These are phyloP conservation scores for Stegophylla sp. DNA, from an alignment of 2,888 invertebrate species.

Conservation along the genomic window DNA sequence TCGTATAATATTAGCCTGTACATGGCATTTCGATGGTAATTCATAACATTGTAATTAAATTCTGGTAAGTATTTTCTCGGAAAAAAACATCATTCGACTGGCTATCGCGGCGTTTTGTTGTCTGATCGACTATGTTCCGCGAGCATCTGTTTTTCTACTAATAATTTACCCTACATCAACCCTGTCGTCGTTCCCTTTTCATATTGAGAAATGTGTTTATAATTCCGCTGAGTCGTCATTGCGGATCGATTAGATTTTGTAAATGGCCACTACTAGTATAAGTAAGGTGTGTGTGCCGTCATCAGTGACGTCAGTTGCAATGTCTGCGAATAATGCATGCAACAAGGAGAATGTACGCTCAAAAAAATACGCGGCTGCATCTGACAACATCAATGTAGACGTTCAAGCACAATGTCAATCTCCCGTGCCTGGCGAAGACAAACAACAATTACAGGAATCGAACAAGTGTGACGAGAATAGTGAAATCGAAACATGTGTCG, in stretches of 20 bases:
- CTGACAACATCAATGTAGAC: slow-evolving; percentile 11
- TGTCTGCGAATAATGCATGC: slow-evolving; percentile 38
- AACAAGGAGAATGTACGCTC: slow-evolving; percentile 52
- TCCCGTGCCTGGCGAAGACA: slow-evolving; percentile 5
- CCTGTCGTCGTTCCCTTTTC: background rate
- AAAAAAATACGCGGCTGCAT: slow-evolving; percentile 16
- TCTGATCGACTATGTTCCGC: slow-evolving; percentile 3
- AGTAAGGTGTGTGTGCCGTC: background rate
- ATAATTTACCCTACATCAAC: background rate
- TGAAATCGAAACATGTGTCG: slow-evolving; percentile 29
- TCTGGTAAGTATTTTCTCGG: background rate
- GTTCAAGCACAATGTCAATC: slow-evolving; percentile 12
- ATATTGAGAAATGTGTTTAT: slow-evolving; percentile 12
- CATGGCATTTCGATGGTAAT: background rate
- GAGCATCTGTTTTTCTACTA: background rate
- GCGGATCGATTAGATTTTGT: slow-evolving; percentile 19
- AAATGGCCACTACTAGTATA: slow-evolving; percentile 24
- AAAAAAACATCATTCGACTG: background rate
- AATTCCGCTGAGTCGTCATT: background rate
- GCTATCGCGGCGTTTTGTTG: background rate
- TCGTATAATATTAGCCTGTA: background rate
- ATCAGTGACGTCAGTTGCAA: slow-evolving; percentile 26
- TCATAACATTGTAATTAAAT: background rate
- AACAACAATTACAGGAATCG: background rate
- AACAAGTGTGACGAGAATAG: slow-evolving; percentile 37